Percentiles rank a stretch among this genome's conserved stretches.
Conservation (phyloP, 2,888 invertebrate genomes). For the Epicampocera succincta region DNA sequence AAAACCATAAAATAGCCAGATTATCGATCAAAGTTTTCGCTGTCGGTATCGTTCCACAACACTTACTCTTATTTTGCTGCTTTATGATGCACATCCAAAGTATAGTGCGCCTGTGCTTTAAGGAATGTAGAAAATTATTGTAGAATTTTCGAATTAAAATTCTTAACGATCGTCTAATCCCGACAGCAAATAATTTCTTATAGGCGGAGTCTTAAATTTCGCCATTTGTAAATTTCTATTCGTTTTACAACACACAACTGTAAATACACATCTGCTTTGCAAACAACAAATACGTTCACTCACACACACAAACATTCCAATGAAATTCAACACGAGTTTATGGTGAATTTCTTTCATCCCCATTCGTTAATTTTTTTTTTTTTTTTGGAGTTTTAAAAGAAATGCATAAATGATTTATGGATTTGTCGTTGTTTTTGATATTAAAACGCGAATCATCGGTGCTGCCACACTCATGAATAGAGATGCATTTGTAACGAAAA, state of each 20-base stretch:
- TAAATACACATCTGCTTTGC: slow-evolving; percentile 53
- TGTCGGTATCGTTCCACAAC: too few species aligned
- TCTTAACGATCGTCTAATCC: neutral
- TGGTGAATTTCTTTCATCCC: slow-evolving; percentile 36
- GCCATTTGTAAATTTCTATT: slow-evolving; percentile 73
- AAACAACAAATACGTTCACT: slow-evolving; percentile 20
- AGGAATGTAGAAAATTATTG: too few species aligned
- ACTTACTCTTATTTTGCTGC: too few species aligned
- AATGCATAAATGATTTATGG: slow-evolving; percentile 62
- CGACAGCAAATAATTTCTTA: slow-evolving; percentile 34
- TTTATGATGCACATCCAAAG: too few species aligned
- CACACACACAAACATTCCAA: neutral
- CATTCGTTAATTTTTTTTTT: slow-evolving; percentile 15
- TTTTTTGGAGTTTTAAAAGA: slow-evolving; percentile 11
- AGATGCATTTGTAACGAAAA: slow-evolving; percentile 44
- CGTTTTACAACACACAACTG: slow-evolving; percentile 62
- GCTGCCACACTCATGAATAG: neutral
- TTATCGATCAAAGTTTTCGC: too few species aligned
- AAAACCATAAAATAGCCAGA: too few species aligned
- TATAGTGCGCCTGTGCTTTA: too few species aligned
- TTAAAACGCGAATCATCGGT: slow-evolving; percentile 19
- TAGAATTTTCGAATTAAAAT: neutral
- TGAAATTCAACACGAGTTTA: neutral
- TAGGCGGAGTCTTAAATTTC: slow-evolving; percentile 74
- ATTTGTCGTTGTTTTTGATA: neutral